Evolutionary conservation across 2,797 vertebrate species (phyloP), one percentile per base, ranked within the genome.

Genomic region (Glossophaga mutica): DNA sequence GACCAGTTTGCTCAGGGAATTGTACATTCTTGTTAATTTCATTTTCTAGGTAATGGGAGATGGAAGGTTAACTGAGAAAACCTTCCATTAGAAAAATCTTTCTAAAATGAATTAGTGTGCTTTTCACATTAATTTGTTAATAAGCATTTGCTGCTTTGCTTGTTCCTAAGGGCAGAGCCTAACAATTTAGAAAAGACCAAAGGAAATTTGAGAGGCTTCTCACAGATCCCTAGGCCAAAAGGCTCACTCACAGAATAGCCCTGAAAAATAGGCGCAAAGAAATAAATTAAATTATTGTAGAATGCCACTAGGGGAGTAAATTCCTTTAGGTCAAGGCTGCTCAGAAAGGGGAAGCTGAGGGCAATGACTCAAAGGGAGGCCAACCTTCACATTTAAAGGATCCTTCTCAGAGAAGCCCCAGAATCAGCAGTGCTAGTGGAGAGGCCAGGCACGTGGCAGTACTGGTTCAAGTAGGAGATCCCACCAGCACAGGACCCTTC

Each of bases 41-140:
- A 93, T 92, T 96, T 96, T 96, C 85, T 95, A 26, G 9, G 29
- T 91, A 96, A 83, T 89, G 39, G n/a, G 73, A 97, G 79, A 91
- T 93, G n/a, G 44, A 96, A 92, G 48, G 70, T 94, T 96, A 95
- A 95, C 76, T 78, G 32, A 34, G 91, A 91, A 96, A 91, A 73
- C 4, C 32, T 81, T 90, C 21, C 37, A 48, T 6, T 93, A 91
- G 81, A 77, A 95, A 95, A 95, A 82, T 86, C 77, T 96, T 94
- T 94, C 42, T 89, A 70, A 88, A 97, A 94, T 95, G 79, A 55
- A 87, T 95, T 86, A 91, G 46, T 87, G 15, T 87, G 59, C 34
- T 88, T 97, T 95, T 29, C 22, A 67, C 50, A 34, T 96, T 90
- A 82, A 95, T 92, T 95, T 96, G 93, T 95, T 92, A 79, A 10